Percentiles rank a stretch among this genome's conserved stretches.
These are phyloP conservation scores for Armadillidium nasatum DNA, from an alignment of 1,140 invertebrate species.

Conservation along the genomic window DNA sequence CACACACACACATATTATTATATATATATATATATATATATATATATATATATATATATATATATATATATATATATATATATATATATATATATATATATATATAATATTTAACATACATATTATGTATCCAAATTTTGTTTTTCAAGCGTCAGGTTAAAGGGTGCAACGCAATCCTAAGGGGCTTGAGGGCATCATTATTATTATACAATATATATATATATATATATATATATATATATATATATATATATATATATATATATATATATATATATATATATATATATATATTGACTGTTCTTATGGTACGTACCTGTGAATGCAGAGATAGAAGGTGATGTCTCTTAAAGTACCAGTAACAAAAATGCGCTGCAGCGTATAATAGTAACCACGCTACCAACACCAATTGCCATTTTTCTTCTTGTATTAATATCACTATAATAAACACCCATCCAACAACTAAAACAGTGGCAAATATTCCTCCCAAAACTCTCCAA, in stretches of 20 bases:
- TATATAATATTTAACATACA: too few relatives aligned
- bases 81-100: conserved; percentile 26
- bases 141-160: too few relatives aligned
- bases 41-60: neutral
- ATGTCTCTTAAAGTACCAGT: conserved; percentile 28
- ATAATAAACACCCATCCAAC: conserved; percentile 27
- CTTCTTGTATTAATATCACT: conserved; percentile 22
- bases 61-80: conserved; percentile 18
- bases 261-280: conserved; percentile 17
- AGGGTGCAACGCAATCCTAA: too few relatives aligned
- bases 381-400: conserved; percentile 28
- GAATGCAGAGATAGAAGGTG: conserved; percentile 9
- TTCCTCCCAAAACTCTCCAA: conserved; percentile 23
- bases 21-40: too few relatives aligned
- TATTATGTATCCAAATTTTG: too few relatives aligned
- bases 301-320: conserved; percentile 18
- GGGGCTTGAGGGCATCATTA: too few relatives aligned
- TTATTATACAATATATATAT: too few relatives aligned
- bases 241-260: conserved; percentile 25
- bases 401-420: conserved; percentile 30
- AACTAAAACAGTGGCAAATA: conserved; percentile 25
- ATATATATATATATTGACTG: neutral
- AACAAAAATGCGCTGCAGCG: conserved; percentile 27
- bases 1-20: too few relatives aligned
- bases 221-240: too few relatives aligned